Evolutionary conservation across 2,797 vertebrate species (phyloP).

Genomic region (Acanthurus tractus): DNA sequence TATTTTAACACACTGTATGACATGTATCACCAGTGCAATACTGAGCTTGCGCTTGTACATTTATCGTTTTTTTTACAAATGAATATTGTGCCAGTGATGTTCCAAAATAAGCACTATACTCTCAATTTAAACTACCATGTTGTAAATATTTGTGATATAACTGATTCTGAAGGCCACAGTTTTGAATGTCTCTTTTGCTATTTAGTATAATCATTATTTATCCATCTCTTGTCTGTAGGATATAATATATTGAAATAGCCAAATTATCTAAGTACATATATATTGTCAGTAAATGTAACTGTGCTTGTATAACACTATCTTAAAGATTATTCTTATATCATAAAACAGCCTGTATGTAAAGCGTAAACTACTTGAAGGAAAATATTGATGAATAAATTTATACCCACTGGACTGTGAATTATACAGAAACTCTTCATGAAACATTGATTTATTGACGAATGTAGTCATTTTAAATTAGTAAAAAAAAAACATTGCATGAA

Average conservation of each 20-base stretch:
- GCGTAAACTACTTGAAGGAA: constrained; percentile 63
- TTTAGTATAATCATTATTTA: background rate
- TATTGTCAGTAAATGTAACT: background rate
- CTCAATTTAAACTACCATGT: background rate
- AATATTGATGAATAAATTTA: constrained; percentile 65
- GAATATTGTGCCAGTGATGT: background rate
- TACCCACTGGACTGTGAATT: constrained; percentile 54
- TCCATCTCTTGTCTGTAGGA: constrained; percentile 1
- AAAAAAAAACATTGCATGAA: constrained; percentile 60
- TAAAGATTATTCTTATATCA: background rate
- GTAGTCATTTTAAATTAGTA: constrained; percentile 60
- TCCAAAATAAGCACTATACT: constrained; percentile 8
- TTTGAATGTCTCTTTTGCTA: constrained; percentile 21
- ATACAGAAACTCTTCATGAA: constrained; percentile 44
- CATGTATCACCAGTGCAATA: constrained; percentile 3
- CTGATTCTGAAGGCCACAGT: background rate
- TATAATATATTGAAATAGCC: constrained; percentile 12
- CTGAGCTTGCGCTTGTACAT: background rate
- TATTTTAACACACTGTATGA: constrained; percentile 1
- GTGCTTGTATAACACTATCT: background rate
- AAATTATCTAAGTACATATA: background rate
- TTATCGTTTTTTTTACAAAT: background rate
- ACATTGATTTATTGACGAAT: constrained; percentile 71
- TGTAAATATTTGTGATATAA: constrained; percentile 46
- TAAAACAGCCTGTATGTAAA: constrained; percentile 33